Evolutionary conservation across 92 coral and sea anemone genomes (phyloP).

Genomic region (Palythoa grandis): DNA sequence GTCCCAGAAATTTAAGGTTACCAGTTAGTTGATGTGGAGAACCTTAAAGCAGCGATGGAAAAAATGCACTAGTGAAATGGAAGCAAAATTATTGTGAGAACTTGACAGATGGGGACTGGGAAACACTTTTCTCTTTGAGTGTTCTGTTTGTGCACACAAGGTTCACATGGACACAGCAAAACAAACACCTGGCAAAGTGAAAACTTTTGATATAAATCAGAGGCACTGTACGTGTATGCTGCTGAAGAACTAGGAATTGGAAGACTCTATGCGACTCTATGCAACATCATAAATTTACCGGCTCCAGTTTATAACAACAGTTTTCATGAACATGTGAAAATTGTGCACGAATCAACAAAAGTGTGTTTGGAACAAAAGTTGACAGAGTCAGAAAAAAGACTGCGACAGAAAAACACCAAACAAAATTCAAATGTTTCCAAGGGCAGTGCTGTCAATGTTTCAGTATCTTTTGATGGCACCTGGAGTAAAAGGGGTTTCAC

Average conservation of each 20-base stretch:
- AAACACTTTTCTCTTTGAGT: not conserved
- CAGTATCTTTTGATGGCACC: not conserved
- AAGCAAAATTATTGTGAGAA: not conserved
- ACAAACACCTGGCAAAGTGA: not conserved
- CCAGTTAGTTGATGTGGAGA: not conserved
- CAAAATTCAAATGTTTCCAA: not conserved
- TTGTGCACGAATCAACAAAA: no score
- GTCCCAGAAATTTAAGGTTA: not conserved
- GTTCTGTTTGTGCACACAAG: not conserved
- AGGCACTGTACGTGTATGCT: not conserved
- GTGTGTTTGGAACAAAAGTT: no score
- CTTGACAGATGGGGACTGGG: not conserved
- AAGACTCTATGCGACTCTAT: constrained; percentile 1
- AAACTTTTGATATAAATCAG: not conserved
- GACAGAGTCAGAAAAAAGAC: no score
- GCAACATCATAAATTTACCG: not conserved
- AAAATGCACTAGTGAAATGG: not conserved
- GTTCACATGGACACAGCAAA: not conserved
- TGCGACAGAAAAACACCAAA: no score
- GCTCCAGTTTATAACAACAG: not conserved
- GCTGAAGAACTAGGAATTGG: constrained; percentile 18
- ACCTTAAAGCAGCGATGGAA: not conserved
- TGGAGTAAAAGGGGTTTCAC: not conserved
- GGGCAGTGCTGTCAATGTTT: not conserved
- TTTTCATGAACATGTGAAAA: not conserved